These are phyloP conservation scores for Neoaliturus tenellus DNA, from an alignment of 2,888 invertebrate genomes.

Conservation along the genomic window DNA sequence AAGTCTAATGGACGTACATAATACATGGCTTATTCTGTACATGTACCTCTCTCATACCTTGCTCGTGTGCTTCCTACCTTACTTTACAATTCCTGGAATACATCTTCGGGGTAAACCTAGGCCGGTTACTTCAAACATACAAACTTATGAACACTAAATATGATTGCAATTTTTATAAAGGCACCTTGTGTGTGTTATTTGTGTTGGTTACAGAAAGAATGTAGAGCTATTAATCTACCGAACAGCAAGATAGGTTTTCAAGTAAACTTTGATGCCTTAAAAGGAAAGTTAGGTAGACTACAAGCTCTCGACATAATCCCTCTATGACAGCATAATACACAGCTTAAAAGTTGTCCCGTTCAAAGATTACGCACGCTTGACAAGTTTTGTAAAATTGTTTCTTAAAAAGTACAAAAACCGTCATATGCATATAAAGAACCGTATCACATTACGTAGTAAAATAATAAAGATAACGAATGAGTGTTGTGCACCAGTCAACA, in stretches of 20 bases:
- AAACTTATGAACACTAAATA: too few relatives aligned
- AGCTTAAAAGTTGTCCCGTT: background rate
- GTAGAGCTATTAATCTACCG: background rate
- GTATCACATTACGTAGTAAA: too few relatives aligned
- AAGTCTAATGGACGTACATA: constrained; percentile 24
- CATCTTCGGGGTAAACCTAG: too few relatives aligned
- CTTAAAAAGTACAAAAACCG: too few relatives aligned
- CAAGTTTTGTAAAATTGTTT: background rate
- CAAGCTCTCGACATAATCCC: background rate
- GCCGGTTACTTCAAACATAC: too few relatives aligned
- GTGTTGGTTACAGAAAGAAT: too few relatives aligned
- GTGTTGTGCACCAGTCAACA: too few relatives aligned
- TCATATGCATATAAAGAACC: too few relatives aligned
- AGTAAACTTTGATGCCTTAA: background rate
- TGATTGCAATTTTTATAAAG: too few relatives aligned
- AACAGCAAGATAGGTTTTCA: background rate
- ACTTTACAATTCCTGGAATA: background rate
- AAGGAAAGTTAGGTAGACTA: background rate
- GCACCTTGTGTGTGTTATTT: too few relatives aligned
- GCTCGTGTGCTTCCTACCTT: background rate
- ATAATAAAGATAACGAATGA: too few relatives aligned
- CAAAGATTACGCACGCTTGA: background rate
- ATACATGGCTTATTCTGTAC: constrained; percentile 24
- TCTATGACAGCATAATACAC: background rate
- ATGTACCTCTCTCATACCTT: background rate